A percentile compares a stretch with the other conserved stretches of the same genome.
Conservation (phyloP, 2,888 invertebrate species). For the Nomada ruficornis region DNA sequence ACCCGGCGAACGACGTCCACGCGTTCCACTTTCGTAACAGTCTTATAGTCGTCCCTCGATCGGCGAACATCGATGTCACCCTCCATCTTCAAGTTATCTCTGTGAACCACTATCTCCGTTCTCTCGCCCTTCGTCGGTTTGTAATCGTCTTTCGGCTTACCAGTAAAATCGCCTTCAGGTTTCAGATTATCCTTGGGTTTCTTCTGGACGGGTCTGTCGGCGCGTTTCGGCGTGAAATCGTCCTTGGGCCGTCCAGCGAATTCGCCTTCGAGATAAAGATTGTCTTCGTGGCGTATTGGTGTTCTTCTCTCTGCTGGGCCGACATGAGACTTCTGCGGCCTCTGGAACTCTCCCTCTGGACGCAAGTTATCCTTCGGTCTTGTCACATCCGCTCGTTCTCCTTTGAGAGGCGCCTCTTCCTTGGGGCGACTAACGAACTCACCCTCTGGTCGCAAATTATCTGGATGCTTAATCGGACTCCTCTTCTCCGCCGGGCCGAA, state of each 20-base stretch:
- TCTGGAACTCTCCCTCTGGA: slow-evolving; percentile 81
- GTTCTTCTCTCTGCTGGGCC: slow-evolving; percentile 84
- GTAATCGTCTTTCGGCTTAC: slow-evolving; percentile 75
- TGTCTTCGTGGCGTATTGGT: slow-evolving; percentile 86
- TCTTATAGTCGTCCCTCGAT: slow-evolving; percentile 86
- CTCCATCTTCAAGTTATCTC: slow-evolving; percentile 89
- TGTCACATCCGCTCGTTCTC: slow-evolving; percentile 74
- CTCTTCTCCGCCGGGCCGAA: slow-evolving; percentile 84
- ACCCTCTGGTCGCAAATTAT: slow-evolving; percentile 84
- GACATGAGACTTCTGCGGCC: slow-evolving; percentile 71
- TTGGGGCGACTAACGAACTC: slow-evolving; percentile 79
- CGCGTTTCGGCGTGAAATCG: slow-evolving; percentile 86
- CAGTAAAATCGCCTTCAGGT: slow-evolving; percentile 85
- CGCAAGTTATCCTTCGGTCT: slow-evolving; percentile 80
- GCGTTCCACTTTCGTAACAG: slow-evolving; percentile 85
- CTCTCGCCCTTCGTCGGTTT: slow-evolving; percentile 86
- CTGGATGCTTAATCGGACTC: slow-evolving; percentile 82
- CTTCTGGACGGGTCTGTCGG: slow-evolving; percentile 86
- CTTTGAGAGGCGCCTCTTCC: slow-evolving; percentile 78
- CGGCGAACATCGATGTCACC: slow-evolving; percentile 86
- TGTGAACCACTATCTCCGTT: slow-evolving; percentile 87
- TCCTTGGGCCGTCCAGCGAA: slow-evolving; percentile 86
- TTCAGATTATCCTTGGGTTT: slow-evolving; percentile 86
- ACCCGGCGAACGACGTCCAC: slow-evolving; percentile 86
- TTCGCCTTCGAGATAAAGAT: slow-evolving; percentile 87